Conservation (phyloP, 2,888 invertebrate genomes). For the Amblyteles armatorius region DNA sequence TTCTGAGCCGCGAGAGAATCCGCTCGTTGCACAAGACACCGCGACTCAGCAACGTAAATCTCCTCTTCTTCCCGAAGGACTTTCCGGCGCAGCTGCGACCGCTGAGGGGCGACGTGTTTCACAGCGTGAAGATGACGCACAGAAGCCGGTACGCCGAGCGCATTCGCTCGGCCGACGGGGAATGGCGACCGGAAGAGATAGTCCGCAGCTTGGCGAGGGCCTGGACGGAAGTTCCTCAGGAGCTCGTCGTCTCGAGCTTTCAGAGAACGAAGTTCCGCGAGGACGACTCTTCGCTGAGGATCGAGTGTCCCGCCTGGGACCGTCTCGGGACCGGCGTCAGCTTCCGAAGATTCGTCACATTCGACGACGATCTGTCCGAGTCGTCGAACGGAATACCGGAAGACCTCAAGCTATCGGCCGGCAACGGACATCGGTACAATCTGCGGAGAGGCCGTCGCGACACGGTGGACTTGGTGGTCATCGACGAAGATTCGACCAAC, state of each 20-base stretch:
- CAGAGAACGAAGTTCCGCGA: constrained; percentile 77
- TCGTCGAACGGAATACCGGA: constrained; percentile 9
- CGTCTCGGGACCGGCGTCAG: constrained; percentile 69
- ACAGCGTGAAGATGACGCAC: constrained; percentile 77
- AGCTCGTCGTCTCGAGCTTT: constrained; percentile 76
- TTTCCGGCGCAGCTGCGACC: constrained; percentile 76
- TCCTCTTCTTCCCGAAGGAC: constrained; percentile 76
- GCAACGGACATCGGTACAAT: constrained; percentile 49
- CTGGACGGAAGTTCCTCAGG: constrained; percentile 75
- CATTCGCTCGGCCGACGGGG: constrained; percentile 55
- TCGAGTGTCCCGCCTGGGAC: constrained; percentile 74
- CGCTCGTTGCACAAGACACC: constrained; percentile 66
- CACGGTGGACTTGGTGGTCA: constrained; percentile 40
- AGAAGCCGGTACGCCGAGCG: constrained; percentile 71
- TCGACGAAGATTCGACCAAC: constrained; percentile 12
- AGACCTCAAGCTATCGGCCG: constrained; percentile 3
- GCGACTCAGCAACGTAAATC: constrained; percentile 71
- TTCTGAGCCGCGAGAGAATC: constrained; percentile 72
- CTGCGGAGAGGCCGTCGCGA: constrained; percentile 45
- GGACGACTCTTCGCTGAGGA: constrained; percentile 73
- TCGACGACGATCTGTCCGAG: constrained; percentile 77
- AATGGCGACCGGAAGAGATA: constrained; percentile 73
- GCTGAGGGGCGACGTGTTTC: constrained; percentile 75
- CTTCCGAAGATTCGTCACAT: constrained; percentile 77
- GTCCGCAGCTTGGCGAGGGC: constrained; percentile 71